Evolutionary conservation across 2,113 vertebrate species (phyloP).

Genomic region (Cairina moschata): DNA sequence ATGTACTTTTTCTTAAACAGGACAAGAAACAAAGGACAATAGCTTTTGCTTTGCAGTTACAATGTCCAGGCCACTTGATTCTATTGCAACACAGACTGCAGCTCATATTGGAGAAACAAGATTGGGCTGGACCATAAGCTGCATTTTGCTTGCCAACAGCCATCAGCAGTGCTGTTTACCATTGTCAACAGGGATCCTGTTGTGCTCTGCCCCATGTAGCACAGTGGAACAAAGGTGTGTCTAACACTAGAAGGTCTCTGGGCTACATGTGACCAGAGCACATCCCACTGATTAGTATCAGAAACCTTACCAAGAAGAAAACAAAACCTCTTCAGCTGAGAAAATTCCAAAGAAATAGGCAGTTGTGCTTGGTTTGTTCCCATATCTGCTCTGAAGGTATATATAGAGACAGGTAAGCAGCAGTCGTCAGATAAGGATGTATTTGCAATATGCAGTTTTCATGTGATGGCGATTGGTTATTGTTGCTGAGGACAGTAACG

Average conservation of each 20-base stretch:
- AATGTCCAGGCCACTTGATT: not conserved
- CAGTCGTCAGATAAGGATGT: not conserved
- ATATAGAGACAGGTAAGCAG: not conserved
- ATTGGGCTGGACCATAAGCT: not conserved
- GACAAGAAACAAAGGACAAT: not conserved
- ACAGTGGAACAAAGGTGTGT: not conserved
- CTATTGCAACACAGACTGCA: not conserved
- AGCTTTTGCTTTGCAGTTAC: not conserved
- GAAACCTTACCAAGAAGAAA: not conserved
- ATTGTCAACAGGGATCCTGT: rapidly evolving
- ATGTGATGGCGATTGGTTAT: not conserved
- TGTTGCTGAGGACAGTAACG: not conserved
- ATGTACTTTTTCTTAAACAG: not conserved
- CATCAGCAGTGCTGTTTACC: not conserved
- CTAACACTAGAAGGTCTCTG: not conserved
- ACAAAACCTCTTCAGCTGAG: not conserved
- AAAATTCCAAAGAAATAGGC: not conserved
- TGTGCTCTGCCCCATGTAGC: rapidly evolving
- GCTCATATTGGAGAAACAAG: not conserved
- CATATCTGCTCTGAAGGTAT: not conserved
- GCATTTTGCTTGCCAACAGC: not conserved
- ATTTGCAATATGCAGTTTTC: not conserved
- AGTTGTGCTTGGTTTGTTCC: not conserved
- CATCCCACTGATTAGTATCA: not conserved
- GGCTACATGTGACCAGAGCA: too few species aligned